Base-by-base conservation (phyloP, 2,113 vertebrate genomes). In the Penelope pileata region DNA sequence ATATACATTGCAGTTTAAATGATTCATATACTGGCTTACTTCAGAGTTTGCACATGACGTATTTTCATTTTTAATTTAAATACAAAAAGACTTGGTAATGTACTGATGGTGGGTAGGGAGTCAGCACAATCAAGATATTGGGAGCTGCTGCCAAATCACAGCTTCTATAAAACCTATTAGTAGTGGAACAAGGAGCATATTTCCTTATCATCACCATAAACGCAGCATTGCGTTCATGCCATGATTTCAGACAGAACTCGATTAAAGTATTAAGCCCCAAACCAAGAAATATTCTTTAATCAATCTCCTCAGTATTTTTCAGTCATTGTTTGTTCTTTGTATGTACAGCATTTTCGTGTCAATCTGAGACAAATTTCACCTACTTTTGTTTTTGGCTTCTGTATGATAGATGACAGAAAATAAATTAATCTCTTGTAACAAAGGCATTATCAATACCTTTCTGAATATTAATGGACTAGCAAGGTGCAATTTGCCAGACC, bases 61-160 rank as follows among this genome's bases (percentile, higher is more conserved):
- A 93, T 81, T 88, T 78, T 86, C 24, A 68, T 88, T 94, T 94
- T 94, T 88, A 90, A 94, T 83, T 93, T 91, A 83, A 87, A 83
- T 54, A 80, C 9, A 63, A 54, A 91, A 69, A 59, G 87, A 84
- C 42, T 59, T 70, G 50, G 47, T 22, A 86, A 12, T 6, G 7
- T 43, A 67, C 34, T 70, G 63, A 12, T 54, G 30, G 38, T 50
- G 16, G 7, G 42, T 66, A 77, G 47, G 9, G 80, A 67, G 12
- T 70, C 3, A 80, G 62, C 54, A 30, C 3, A 59, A 30, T 51
- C 38, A 77, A 30, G 32, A 70, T 88, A 69, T 86, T 17, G 70
- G 47, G 32, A 93, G 8, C 5, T 47, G 45, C 32, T 77, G 72
- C 72, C 64, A 84, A 80, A 81, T 64, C 34, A 60, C 47, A 83